phyloP scores from a whole-genome alignment of 2,113 vertebrate species.

The Microcebus lehilahytsara region DNA sequence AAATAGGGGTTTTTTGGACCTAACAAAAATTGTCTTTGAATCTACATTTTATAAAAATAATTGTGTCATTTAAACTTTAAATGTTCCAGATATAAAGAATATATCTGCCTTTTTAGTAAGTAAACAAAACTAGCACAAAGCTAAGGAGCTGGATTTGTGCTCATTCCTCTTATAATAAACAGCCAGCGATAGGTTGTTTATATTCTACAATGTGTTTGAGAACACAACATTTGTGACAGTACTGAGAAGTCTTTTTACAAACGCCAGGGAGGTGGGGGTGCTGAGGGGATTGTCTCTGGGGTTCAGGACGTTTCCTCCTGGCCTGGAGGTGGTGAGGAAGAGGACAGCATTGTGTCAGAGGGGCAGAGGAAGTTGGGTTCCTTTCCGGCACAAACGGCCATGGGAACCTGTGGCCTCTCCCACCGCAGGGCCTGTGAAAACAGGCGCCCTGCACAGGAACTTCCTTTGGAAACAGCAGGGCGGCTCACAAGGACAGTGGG shows the following conservation, averaged over 20 bases:
- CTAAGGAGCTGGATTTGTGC: background rate
- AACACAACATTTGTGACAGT: background rate
- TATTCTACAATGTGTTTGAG: background rate
- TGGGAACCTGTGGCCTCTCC: constrained; percentile 70
- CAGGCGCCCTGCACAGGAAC: constrained; percentile 67
- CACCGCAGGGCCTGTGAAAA: constrained; percentile 82
- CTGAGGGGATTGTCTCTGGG: constrained; percentile 16
- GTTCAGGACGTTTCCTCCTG: background rate
- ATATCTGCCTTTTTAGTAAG: background rate
- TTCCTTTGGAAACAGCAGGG: constrained; percentile 79
- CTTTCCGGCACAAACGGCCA: constrained; percentile 80
- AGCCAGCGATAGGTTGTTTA: background rate
- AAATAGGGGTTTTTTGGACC: background rate
- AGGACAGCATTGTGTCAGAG: constrained; percentile 77
- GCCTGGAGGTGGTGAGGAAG: constrained; percentile 50
- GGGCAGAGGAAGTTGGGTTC: constrained; percentile 71
- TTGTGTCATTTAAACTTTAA: background rate
- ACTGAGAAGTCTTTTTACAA: background rate
- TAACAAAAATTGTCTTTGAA: background rate
- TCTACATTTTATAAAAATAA: background rate
- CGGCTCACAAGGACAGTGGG: background rate
- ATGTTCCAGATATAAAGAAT: background rate
- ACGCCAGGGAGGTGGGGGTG: background rate
- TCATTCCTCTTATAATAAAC: background rate
- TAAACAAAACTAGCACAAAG: background rate